A percentile compares a stretch with the other conserved stretches of the same genome.
These are phyloP conservation scores for Urocynchramus pylzowi DNA, from an alignment of 2,113 vertebrate species.

Conservation along the genomic window DNA sequence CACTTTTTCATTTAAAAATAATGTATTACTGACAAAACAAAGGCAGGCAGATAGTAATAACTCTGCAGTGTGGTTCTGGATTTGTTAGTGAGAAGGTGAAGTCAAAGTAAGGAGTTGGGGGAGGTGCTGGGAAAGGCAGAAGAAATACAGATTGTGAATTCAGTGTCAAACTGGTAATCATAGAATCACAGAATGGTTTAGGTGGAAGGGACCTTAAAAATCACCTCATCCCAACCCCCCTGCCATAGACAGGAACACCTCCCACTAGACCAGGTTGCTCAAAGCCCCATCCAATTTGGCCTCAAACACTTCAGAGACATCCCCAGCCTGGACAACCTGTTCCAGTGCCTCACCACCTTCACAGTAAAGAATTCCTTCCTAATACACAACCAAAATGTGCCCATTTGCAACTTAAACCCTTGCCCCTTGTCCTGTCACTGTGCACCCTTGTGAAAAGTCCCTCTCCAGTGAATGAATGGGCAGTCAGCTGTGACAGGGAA, in stretches of 20 bases:
- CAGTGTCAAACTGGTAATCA: background rate
- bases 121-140: background rate
- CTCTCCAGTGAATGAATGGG: background rate
- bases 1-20: background rate
- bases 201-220: background rate
- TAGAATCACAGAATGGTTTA: background rate
- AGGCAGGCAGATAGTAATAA: background rate
- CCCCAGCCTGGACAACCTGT: background rate
- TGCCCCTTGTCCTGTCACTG: background rate
- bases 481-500: background rate
- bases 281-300: background rate
- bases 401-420: background rate
- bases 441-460: background rate
- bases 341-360: background rate
- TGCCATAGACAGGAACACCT: background rate
- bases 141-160: background rate
- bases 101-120: background rate
- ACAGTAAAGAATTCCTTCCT: background rate
- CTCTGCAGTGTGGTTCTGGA: background rate
- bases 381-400: background rate
- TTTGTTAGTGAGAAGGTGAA: background rate
- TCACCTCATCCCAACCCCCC: background rate
- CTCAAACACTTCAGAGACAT: background rate
- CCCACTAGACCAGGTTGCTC: background rate
- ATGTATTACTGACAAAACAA: background rate